Evolutionary conservation across 2,113 vertebrate species (phyloP).

Genomic region (Lophochroa leadbeateri): DNA sequence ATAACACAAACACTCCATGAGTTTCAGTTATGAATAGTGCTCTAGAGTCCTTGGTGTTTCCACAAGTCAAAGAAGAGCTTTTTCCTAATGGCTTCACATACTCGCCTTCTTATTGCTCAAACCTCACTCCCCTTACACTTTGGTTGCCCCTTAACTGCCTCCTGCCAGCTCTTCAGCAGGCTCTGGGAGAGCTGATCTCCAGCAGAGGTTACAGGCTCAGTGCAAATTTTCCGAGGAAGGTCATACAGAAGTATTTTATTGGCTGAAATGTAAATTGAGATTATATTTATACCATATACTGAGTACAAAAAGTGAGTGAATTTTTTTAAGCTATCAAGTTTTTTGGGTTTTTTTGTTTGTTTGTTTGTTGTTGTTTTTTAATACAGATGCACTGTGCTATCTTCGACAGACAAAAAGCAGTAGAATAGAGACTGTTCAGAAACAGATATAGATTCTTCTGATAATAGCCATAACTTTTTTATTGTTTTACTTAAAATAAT

Average conservation of each 20-base stretch:
- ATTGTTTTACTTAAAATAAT: background rate
- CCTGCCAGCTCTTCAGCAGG: background rate
- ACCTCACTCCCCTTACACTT: background rate
- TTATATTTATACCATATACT: background rate
- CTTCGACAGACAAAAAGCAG: background rate
- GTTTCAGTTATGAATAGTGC: background rate
- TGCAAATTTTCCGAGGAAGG: background rate
- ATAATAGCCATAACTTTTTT: background rate
- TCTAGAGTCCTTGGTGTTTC: background rate
- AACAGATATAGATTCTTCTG: background rate
- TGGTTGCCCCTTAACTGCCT: background rate
- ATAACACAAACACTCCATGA: background rate
- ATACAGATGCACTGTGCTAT: background rate
- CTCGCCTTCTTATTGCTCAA: background rate
- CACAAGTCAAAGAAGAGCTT: background rate
- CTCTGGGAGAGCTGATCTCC: background rate
- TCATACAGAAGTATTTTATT: background rate
- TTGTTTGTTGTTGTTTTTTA: background rate
- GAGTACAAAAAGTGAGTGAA: background rate
- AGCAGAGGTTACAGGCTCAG: background rate
- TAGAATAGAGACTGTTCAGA: background rate
- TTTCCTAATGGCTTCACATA: background rate
- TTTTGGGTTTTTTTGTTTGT: background rate
- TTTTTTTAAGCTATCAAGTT: background rate
- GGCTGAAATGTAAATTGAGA: background rate